Conservation (phyloP, 2,888 invertebrate species). For the Trichogramma evanescens region DNA sequence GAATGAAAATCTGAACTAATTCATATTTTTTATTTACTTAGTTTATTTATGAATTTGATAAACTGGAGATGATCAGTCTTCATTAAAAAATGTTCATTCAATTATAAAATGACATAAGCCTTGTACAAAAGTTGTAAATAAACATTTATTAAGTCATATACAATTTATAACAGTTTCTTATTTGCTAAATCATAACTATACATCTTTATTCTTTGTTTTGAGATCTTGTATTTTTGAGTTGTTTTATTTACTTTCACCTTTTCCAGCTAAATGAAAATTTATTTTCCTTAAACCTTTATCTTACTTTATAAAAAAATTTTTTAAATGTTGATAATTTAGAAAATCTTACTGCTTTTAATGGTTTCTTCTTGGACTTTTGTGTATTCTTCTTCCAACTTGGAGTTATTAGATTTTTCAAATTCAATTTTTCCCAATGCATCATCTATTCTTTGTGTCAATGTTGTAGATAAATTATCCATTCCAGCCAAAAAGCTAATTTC, state of each 20-base stretch:
- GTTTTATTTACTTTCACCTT: neutral
- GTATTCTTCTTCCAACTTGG: constrained; percentile 35
- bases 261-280: neutral
- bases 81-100: too few relatives aligned
- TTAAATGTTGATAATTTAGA: neutral
- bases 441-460: constrained; percentile 37
- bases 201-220: neutral
- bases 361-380: constrained; percentile 32
- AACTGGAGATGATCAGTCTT: too few relatives aligned
- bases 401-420: constrained; percentile 29
- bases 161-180: constrained; percentile 6
- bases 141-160: constrained; percentile 7
- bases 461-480: constrained; percentile 39
- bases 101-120: constrained; percentile 3
- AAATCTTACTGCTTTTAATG: constrained; percentile 27
- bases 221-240: too few relatives aligned
- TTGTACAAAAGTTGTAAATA: constrained; percentile 24
- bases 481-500: constrained; percentile 38
- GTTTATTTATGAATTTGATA: too few relatives aligned
- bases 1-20: neutral
- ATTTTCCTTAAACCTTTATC: neutral
- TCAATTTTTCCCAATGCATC: constrained; percentile 36
- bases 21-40: too few relatives aligned
- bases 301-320: neutral
- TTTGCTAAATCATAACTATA: constrained; percentile 8